Evolutionary conservation across 2,797 vertebrate genomes (phyloP), one percentile per base, ranked within the genome.

Genomic region (Eurystomus glaucurus): DNA sequence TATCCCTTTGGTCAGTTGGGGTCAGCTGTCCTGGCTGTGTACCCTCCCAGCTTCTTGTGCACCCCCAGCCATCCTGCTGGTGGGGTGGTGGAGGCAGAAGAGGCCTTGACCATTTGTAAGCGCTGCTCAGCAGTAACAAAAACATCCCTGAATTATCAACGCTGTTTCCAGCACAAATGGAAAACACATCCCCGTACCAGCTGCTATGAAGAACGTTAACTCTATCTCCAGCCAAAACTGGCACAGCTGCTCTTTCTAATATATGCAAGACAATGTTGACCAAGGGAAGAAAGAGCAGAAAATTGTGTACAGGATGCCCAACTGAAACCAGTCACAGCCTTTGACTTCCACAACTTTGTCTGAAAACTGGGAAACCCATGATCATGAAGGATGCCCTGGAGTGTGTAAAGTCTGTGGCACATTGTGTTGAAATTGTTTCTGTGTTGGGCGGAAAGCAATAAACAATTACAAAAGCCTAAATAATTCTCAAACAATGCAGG

Each of bases 41-140:
- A 12, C n/a, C 25, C 46, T 68, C 25, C 23, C n/a, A 50, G 6
- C 19, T 22, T 17, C 20, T 31, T 52, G 10, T 45, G 35, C 18
- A 25, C 6, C 25, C 11, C 19, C 20, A 48, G 33, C 29, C 37
- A 16, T 6, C 33, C 28, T 0, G 0, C 43, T 74, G 16, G 26
- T 41, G 37, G 9, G 11, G 31, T n/a, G 41, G 21, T 11, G 62
- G 50, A 39, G n/a, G 19, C 17, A 45, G 57, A n/a, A 80, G 45
- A 75, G 48, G 28, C 28, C 11, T 83, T 7, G 31, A 16, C 8
- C 28, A 15, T 25, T 6, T 16, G 22, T 8, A 25, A 57, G 35
- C 11, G 5, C 35, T 69, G 54, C 48, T 78, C 29, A 57, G 43
- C 54, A 62, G 14, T 26, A 37, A 29, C 12, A 11, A 48, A 55